Evolutionary conservation across 2,888 invertebrate genomes (phyloP).

Genomic region (Athripsodes cinereus): DNA sequence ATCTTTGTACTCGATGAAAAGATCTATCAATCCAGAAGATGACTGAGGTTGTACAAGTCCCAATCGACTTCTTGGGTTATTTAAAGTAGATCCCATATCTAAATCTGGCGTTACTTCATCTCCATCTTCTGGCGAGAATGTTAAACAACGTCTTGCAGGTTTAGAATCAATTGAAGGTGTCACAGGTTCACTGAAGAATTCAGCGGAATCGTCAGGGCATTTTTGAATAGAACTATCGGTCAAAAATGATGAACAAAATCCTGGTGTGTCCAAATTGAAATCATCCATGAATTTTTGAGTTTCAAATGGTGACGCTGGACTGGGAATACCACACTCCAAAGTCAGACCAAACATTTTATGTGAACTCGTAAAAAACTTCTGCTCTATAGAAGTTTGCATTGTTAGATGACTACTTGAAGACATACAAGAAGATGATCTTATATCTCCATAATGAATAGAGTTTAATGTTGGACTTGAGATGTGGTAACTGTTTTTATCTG

Average conservation of each 20-base stretch:
- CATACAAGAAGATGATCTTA: constrained; percentile 29
- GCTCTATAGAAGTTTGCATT: constrained; percentile 32
- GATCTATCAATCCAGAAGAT: constrained; percentile 54
- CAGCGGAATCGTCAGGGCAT: constrained; percentile 37
- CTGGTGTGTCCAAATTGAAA: constrained; percentile 41
- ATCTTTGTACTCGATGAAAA: constrained; percentile 53
- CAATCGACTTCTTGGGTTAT: constrained; percentile 36
- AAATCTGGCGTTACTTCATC: constrained; percentile 47
- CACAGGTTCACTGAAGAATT: constrained; percentile 39
- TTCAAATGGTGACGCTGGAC: constrained; percentile 44
- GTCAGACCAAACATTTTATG: constrained; percentile 42
- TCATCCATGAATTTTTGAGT: constrained; percentile 40
- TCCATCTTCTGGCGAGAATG: constrained; percentile 51
- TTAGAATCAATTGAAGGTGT: constrained; percentile 48
- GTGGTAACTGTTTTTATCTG: constrained; percentile 8
- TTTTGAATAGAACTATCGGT: constrained; percentile 47
- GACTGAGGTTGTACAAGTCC: constrained; percentile 29
- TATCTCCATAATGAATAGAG: constrained; percentile 14
- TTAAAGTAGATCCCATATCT: constrained; percentile 50
- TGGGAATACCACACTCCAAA: constrained; percentile 47
- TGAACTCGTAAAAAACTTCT: constrained; percentile 30
- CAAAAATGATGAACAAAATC: constrained; percentile 31
- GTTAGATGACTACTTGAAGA: constrained; percentile 44
- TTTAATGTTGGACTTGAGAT: constrained; percentile 17
- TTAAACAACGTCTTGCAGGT: constrained; percentile 51